A percentile compares a stretch with the other conserved stretches of the same genome.
These are phyloP conservation scores for Spisula solida DNA, from an alignment of 2,888 invertebrate genomes.

Conservation along the genomic window DNA sequence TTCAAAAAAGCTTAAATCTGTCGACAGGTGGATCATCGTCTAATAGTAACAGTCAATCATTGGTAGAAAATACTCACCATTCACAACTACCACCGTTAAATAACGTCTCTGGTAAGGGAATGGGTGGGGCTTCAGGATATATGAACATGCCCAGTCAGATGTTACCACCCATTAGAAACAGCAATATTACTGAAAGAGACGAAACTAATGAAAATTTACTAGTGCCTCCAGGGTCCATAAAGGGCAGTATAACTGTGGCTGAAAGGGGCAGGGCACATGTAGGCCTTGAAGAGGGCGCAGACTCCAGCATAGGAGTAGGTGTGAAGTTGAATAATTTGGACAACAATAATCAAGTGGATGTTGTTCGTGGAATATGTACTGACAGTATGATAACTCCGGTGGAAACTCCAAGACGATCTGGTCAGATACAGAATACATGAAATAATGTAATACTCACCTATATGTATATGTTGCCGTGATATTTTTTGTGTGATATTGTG, in stretches of 20 bases:
- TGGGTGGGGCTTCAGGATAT: conserved; percentile 7
- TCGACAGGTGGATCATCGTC: neutral
- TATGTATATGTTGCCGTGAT: neutral
- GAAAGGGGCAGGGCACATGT: conserved; percentile 25
- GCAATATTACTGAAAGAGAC: conserved; percentile 9
- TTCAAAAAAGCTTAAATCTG: conserved; percentile 24
- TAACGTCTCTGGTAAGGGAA: neutral
- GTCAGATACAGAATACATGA: neutral
- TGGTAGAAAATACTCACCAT: neutral
- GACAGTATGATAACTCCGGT: conserved; percentile 52
- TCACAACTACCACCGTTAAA: neutral
- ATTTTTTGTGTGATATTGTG: neutral
- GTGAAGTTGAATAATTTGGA: conserved; percentile 41
- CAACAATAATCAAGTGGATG: conserved; percentile 42
- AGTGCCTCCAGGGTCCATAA: neutral
- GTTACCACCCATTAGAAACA: conserved; percentile 29
- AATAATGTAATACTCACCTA: conserved; percentile 5
- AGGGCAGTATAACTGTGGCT: conserved; percentile 23
- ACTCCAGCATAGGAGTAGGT: conserved; percentile 4
- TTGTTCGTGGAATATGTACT: conserved; percentile 13
- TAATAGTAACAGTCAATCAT: neutral
- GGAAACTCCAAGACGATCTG: conserved; percentile 40
- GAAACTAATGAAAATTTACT: conserved; percentile 14
- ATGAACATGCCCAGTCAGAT: neutral
- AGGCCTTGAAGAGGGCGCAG: conserved; percentile 30